Evolutionary conservation across 2,888 invertebrate genomes (phyloP), one percentile per base, ranked within the genome.

Genomic region (Pseudococcus viburni): DNA sequence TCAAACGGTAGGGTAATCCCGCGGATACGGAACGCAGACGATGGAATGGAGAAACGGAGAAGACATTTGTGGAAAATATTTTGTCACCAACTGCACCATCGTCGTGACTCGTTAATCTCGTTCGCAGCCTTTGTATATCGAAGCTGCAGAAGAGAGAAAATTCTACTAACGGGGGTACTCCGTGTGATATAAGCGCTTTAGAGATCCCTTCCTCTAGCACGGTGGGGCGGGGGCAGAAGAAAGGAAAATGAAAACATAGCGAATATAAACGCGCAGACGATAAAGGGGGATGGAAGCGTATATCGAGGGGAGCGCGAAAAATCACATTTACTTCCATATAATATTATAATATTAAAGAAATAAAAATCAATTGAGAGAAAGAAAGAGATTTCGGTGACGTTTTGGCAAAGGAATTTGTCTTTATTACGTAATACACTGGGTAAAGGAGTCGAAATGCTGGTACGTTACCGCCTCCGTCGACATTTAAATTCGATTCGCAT

Each of bases 331-430:
- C 80, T 83, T 46, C 39, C 39, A 46, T 83, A 83, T 83, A 83
- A 83, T 83, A 83, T 83, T 83, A 83, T 83, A 83, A 83, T 83
- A 83, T 83, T 83, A 83, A 83, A 83, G 42, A 83, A 83, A 83
- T 83, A 83, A 83, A 83, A 83, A 83, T 83, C 80, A 83, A 83
- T 83, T 46, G 80, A 83, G 80, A 83, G 80, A 83, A 83, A 83
- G 46, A 83, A 46, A 83, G 80, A 83, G 80, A 83, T 83, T 83
- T 83, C 80, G 80, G 80, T 83, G 80, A 83, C 80, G 46, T 83
- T 83, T 83, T 83, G 80, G 80, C 80, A 83, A 83, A 46, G 46
- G 80, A 83, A 83, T 83, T 83, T 83, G 80, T 83, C 80, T 83
- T 83, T 83, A 83, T 83, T 46, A 83, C 80, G 46, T 46, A 83